These are phyloP conservation scores for Nanorana parkeri DNA, from an alignment of 2,113 vertebrate genomes.

Conservation along the genomic window DNA sequence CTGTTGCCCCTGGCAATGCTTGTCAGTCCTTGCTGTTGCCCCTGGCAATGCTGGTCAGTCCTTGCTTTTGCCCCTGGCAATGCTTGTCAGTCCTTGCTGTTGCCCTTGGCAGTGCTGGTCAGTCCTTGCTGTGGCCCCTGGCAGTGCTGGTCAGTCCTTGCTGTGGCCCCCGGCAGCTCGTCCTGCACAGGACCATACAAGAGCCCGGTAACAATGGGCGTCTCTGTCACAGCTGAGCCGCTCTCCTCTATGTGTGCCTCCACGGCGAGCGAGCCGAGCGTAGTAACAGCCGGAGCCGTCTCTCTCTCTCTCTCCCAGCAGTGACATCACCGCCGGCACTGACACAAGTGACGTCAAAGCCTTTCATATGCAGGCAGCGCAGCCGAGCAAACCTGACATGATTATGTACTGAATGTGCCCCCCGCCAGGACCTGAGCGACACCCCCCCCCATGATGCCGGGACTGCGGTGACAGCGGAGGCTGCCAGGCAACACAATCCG, in stretches of 20 bases:
- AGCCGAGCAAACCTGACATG: slow-evolving; percentile 79
- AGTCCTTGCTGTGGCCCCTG: not conserved
- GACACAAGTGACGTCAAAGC: slow-evolving; percentile 74
- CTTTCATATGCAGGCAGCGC: slow-evolving; percentile 81
- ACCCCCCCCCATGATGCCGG: no score
- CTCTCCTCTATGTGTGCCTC: slow-evolving; percentile 60
- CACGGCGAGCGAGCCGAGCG: slow-evolving; percentile 67
- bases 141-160: not conserved
- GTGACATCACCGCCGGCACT: slow-evolving; percentile 83
- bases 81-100: slow-evolving; percentile 7
- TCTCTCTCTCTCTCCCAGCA: slow-evolving; percentile 69
- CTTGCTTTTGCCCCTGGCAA: not conserved
- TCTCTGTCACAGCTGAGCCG: slow-evolving; percentile 60
- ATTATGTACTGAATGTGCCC: slow-evolving; percentile 83
- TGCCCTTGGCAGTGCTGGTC: no score
- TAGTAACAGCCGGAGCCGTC: slow-evolving; percentile 63
- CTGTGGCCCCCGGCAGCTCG: not conserved
- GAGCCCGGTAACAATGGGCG: slow-evolving; percentile 58
- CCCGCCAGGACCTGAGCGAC: slow-evolving; percentile 67
- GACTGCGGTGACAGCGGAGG: slow-evolving; percentile 15
- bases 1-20: not conserved
- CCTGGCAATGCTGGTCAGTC: not conserved
- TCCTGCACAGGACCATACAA: slow-evolving; percentile 20
- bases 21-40: not conserved
- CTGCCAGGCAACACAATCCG: no score